Evolutionary conservation across 2,113 vertebrate genomes (phyloP), one percentile per base, ranked within the genome.

Genomic region (Capreolus pygargus): DNA sequence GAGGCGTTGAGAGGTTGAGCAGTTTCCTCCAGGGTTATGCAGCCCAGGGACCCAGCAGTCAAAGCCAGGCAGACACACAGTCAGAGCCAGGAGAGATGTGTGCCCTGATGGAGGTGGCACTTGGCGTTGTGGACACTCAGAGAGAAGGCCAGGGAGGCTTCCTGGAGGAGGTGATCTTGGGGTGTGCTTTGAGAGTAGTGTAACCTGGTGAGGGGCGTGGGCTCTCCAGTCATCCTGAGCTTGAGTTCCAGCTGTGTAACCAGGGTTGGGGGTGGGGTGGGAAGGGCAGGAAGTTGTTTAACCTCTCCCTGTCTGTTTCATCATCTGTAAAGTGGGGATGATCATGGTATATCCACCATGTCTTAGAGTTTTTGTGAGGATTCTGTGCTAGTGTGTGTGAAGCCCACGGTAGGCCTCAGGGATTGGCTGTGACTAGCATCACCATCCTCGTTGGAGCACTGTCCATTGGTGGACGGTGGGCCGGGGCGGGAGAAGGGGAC

Each of bases 381-480:
- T 55, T 23, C 36, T 30, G 2, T 15, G 60, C 36, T n/a, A 2
- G 28, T 30, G 5, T 36, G 13, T 9, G 28, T 3, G 19, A 16
- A 27, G 67, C 55, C 8, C 7, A 36, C 30, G 30, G 33, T 17
- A 4, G 5, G 16, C 55, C 1, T 0, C 2, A 7, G n/a, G 39
- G 33, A 19, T 50, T 23, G 4, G 23, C 43, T 27, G 30, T 15
- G 57, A 28, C 39, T 27, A 6, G 10, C 5, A 0, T 8, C 12
- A 2, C 19, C 1, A 0, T 36, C 52, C 30, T 43, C 10, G 0
- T 0, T 3, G 67, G 25, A 33, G n/a, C 0, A 1, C 23, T 25
- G 58, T 39, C 21, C n/a, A 0, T 7, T 30, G 28, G 36, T 19
- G 45, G 39, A n/a, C 57, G 36, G 50, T 17, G 36, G 45, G 58